A percentile compares a stretch with the other conserved stretches of the same genome.
Evolutionary conservation across 2,113 vertebrate genomes (phyloP).

Genomic region (Tachysurus vachellii): DNA sequence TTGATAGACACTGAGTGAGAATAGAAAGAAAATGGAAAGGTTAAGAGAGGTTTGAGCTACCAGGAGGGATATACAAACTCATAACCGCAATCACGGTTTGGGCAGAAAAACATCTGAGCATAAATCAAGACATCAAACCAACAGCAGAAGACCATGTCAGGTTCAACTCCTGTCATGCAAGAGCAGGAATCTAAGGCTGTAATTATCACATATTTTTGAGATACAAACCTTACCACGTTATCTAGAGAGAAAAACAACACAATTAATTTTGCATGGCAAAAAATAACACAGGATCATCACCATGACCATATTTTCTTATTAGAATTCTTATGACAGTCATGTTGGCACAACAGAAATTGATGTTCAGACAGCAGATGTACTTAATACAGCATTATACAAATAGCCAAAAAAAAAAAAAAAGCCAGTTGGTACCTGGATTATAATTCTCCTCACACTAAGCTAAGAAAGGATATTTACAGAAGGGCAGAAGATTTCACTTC

Average conservation of each 20-base stretch:
- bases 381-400: not conserved
- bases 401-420: not conserved
- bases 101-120: no score
- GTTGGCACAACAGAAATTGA: not conserved
- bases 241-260: not conserved
- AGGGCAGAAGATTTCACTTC: not conserved
- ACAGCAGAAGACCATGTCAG: no score
- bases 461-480: not conserved
- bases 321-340: not conserved
- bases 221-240: not conserved
- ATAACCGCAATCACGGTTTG: no score
- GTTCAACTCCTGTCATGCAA: no score
- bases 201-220: not conserved
- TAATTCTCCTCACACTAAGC: not conserved
- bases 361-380: not conserved
- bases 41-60: no score
- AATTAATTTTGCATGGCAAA: no score
- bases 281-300: not conserved
- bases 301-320: not conserved
- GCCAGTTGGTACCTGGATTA: not conserved
- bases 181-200: no score
- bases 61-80: no score
- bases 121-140: no score
- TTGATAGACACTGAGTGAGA: no score
- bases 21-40: no score